phyloP scores from a whole-genome alignment of 2,888 invertebrate species.

The Melangyna quadrimaculata region DNA sequence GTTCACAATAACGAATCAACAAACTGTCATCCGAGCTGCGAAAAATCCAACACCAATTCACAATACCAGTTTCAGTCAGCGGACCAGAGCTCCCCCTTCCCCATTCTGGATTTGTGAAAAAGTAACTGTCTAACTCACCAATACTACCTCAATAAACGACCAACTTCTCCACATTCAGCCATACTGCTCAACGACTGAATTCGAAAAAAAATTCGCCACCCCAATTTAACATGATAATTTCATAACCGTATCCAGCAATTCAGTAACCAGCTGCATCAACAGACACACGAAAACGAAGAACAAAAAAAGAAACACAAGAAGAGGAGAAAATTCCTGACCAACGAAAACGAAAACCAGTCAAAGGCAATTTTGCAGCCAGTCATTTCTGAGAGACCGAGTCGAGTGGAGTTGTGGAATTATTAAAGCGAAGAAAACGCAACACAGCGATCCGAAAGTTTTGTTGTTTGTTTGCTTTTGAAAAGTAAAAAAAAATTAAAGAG shows the following conservation, averaged over 20 bases:
- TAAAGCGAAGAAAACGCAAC: slow-evolving; percentile 67
- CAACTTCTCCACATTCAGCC: slow-evolving; percentile 56
- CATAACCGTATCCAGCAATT: slow-evolving; percentile 50
- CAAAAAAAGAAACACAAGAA: slow-evolving; percentile 11
- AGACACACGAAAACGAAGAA: slow-evolving; percentile 3
- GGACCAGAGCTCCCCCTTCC: background rate
- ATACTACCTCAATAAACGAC: slow-evolving; percentile 27
- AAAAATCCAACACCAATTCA: slow-evolving; percentile 37
- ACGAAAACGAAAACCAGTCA: slow-evolving; percentile 66
- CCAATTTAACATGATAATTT: background rate
- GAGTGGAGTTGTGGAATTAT: slow-evolving; percentile 69
- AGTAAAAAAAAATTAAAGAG: slow-evolving; percentile 30
- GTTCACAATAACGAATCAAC: slow-evolving; percentile 58
- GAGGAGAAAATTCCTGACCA: slow-evolving; percentile 62
- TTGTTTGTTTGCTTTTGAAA: slow-evolving; percentile 64
- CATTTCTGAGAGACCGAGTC: slow-evolving; percentile 71
- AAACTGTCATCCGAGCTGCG: slow-evolving; percentile 44
- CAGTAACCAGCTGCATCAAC: slow-evolving; percentile 36
- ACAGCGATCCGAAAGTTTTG: slow-evolving; percentile 73
- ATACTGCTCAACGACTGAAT: slow-evolving; percentile 53
- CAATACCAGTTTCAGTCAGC: slow-evolving; percentile 19
- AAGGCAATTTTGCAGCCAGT: slow-evolving; percentile 52
- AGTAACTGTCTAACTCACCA: slow-evolving; percentile 53
- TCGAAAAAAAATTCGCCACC: slow-evolving; percentile 25
- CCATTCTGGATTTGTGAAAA: slow-evolving; percentile 36